Conservation (phyloP, 2,113 vertebrate species). For the Noturus placidus region DNA sequence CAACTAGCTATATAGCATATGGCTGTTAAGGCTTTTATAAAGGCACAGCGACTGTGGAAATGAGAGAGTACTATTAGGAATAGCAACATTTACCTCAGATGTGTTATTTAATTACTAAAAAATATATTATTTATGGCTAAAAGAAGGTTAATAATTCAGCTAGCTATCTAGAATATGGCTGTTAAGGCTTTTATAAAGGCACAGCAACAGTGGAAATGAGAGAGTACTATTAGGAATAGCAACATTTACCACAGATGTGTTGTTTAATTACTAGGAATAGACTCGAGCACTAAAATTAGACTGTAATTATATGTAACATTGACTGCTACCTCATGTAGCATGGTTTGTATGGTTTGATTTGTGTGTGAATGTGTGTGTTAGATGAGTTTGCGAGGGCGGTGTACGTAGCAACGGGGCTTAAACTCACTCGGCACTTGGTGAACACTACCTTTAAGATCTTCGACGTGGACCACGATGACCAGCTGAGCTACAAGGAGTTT, state of each 20-base stretch:
- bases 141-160: neutral
- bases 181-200: neutral
- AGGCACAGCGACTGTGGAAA: neutral
- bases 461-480: slow-evolving; percentile 95
- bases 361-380: slow-evolving; percentile 56
- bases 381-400: slow-evolving; percentile 98
- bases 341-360: neutral
- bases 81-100: neutral
- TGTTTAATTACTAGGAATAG: neutral
- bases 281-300: neutral
- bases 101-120: neutral
- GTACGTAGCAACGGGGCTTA: slow-evolving; percentile 94
- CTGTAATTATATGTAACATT: neutral
- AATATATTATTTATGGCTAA: neutral
- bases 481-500: slow-evolving; percentile 97
- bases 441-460: slow-evolving; percentile 98
- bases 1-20: too few species aligned
- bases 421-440: slow-evolving; percentile 92
- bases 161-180: neutral
- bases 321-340: neutral
- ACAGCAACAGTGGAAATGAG: neutral
- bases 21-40: neutral
- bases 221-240: neutral
- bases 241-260: neutral
- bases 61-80: neutral